phyloP scores from a whole-genome alignment of 1,140 invertebrate genomes.

The Caerostris darwini region DNA sequence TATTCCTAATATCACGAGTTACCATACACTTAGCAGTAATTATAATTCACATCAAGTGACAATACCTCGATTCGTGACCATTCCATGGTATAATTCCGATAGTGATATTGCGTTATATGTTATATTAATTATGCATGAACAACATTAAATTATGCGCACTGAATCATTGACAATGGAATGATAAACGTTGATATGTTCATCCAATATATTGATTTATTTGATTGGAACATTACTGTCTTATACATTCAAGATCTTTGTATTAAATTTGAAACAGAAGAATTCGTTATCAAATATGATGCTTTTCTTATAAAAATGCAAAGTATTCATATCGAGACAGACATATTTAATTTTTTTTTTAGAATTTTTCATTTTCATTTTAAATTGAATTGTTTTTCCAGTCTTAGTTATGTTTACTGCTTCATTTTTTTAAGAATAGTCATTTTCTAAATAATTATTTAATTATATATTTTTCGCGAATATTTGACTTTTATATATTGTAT shows the following conservation, averaged over 20 bases:
- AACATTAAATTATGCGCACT: not conserved
- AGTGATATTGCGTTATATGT: not conserved
- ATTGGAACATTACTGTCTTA: not conserved
- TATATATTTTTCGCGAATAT: too few relatives aligned
- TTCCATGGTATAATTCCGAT: not conserved
- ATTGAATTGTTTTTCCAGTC: too few relatives aligned
- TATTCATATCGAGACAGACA: too few relatives aligned
- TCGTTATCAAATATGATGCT: too few relatives aligned
- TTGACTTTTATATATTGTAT: too few relatives aligned
- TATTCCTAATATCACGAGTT: not conserved
- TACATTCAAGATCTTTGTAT: not conserved
- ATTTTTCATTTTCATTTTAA: too few relatives aligned
- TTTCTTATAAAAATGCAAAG: too few relatives aligned
- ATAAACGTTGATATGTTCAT: not conserved
- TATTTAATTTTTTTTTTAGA: too few relatives aligned
- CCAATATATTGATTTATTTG: too few relatives aligned
- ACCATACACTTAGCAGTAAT: not conserved
- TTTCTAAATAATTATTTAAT: too few relatives aligned
- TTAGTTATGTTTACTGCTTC: too few relatives aligned
- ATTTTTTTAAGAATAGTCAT: too few relatives aligned
- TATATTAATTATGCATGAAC: constrained; percentile 11
- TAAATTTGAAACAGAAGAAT: not conserved
- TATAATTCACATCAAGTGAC: not conserved
- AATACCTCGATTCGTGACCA: not conserved
- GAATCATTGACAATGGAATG: not conserved